phyloP scores from a whole-genome alignment of 2,888 invertebrate species.

The Rhingia rostrata region DNA sequence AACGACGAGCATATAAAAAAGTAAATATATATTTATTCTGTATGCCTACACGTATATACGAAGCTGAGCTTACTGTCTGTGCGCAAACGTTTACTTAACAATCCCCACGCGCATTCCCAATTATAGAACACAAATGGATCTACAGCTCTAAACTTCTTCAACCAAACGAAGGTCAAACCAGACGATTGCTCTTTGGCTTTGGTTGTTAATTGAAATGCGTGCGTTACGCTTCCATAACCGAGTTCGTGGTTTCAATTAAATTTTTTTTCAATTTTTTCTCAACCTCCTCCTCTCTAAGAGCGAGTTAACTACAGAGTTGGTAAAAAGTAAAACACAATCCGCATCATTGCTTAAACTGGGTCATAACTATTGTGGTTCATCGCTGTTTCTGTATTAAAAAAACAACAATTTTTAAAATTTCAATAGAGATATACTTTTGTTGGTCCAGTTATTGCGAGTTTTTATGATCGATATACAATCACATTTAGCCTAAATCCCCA shows the following conservation, averaged over 20 bases:
- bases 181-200: constrained; percentile 6
- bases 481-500: no score
- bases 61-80: neutral
- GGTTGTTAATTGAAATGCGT: constrained; percentile 19
- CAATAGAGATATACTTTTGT: no score
- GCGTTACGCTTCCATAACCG: constrained; percentile 26
- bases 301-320: constrained; percentile 8
- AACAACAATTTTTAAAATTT: no score
- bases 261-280: neutral
- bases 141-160: neutral
- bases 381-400: neutral
- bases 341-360: constrained; percentile 25
- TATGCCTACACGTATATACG: neutral
- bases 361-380: constrained; percentile 13
- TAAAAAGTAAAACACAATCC: constrained; percentile 7
- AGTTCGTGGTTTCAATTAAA: constrained; percentile 20
- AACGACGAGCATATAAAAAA: neutral
- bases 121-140: constrained; percentile 11
- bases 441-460: no score
- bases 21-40: neutral
- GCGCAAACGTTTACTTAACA: neutral
- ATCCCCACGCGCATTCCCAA: neutral
- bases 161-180: constrained; percentile 32
- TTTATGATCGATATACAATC: no score
- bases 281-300: constrained; percentile 4